Conservation (phyloP, 2,113 vertebrate genomes). For the Nothoprocta pentlandii region DNA sequence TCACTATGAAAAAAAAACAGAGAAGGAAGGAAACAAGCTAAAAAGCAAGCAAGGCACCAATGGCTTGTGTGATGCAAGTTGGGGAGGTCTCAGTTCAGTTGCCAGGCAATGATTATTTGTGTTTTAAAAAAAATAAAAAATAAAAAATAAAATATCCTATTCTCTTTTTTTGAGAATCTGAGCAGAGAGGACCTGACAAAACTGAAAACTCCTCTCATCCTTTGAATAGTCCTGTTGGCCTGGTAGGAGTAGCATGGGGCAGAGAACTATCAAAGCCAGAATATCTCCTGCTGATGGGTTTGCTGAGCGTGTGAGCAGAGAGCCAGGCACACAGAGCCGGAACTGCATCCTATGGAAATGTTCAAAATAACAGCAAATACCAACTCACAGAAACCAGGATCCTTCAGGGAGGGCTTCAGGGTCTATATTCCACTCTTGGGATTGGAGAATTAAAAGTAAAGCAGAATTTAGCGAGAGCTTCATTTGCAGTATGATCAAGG, state of each 20-base stretch:
- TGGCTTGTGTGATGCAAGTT: background rate
- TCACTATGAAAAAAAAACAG: background rate
- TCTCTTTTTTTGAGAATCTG: background rate
- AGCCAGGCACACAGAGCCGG: background rate
- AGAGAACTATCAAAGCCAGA: constrained; percentile 9
- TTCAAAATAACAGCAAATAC: background rate
- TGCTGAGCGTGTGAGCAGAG: background rate
- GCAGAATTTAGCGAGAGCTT: background rate
- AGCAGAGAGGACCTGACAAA: background rate
- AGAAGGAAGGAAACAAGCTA: background rate
- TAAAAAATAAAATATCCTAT: background rate
- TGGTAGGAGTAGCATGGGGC: background rate
- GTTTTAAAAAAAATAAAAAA: background rate
- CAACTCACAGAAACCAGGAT: background rate
- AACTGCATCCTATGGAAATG: background rate
- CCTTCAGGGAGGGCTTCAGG: background rate
- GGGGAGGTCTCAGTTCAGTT: background rate
- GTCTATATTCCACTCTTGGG: background rate
- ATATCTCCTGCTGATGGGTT: background rate
- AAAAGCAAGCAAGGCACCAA: background rate
- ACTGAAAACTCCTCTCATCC: background rate
- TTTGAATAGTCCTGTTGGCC: background rate
- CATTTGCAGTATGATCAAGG: background rate
- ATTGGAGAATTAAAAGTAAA: background rate
- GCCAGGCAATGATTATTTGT: background rate